Base-by-base conservation (phyloP, 1,140 invertebrate species). In the Caenorhabditis briggsae region DNA sequence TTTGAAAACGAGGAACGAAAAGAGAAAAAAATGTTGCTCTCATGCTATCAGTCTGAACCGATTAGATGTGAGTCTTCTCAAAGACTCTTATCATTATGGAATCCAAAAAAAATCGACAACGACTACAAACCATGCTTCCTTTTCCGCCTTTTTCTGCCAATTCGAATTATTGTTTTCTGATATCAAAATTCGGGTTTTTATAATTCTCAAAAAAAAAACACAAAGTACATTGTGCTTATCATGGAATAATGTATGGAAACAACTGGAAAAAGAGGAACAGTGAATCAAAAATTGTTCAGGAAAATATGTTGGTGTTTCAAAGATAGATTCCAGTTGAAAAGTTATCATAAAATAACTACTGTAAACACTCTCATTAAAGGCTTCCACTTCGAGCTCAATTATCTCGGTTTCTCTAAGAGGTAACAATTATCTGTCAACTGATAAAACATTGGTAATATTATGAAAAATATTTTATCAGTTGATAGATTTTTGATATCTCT, bases 111-210 rank as follows among this genome's bases (percentile, higher is more conserved):
- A n/a, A n/a, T 18, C 11, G 20, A 33, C 7, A 61, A 61, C 5
- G 59, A 61, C 59, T 61, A 61, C 59, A 61, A 61, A 61, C 59
- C 20, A 61, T 61, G 59, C 59, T 61, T 61, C 59, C 18, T 58
- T 61, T 23, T 25, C 8, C 59, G 9, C 23, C 64, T 18, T 20
- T 41, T 70, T n/a, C 64, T 70, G 14, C 43, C 41, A 70, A 12
- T 70, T 70, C 41, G 8, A 33, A 18, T 64, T 33, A 33, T 14
- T 64, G 23, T 59, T 33, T 58, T 58, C 50, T 53, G 50, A 53
- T 53, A 53, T 53, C 50, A 3, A 33, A 33, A 33, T 33, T 33
- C 33, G 5, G 16, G 50, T 53, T 14, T 53, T 53, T 53, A 11
- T 58, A 20, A 5, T n/a, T 58, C n/a, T n/a, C 2, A 2, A 58